Conservation (phyloP, 2,797 vertebrate species). For the Cirrhinus molitorella region DNA sequence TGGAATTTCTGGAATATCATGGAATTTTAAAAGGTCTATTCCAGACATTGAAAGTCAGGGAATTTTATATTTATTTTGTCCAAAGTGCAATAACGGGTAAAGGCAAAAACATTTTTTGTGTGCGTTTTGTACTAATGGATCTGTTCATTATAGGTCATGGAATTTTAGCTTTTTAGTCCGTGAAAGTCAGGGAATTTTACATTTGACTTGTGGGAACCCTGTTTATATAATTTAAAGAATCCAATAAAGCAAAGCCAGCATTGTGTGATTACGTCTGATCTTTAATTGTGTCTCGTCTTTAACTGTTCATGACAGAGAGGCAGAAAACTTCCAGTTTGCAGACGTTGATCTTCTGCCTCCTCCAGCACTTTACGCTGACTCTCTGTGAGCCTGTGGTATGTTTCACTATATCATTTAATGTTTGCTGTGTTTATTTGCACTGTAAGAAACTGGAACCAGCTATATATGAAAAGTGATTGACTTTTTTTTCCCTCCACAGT, state of each 20-base stretch:
- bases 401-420: neutral
- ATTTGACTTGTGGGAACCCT: no score
- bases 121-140: no score
- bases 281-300: neutral
- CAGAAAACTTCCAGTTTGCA: constrained; percentile 73
- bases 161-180: no score
- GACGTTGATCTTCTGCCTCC: constrained; percentile 77
- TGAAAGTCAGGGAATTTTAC: no score
- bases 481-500: neutral
- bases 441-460: neutral
- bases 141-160: no score
- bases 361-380: constrained; percentile 77
- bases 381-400: constrained; percentile 60
- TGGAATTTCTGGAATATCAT: no score
- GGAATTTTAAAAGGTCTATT: no score
- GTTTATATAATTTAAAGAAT: no score
- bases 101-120: no score
- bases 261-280: neutral
- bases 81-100: no score
- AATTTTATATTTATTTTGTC: no score
- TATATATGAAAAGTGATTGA: neutral
- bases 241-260: neutral
- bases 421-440: neutral
- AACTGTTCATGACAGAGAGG: constrained; percentile 68
- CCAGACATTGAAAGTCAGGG: no score